Conservation (phyloP, 1,140 invertebrate species). For the Euura lappo region DNA sequence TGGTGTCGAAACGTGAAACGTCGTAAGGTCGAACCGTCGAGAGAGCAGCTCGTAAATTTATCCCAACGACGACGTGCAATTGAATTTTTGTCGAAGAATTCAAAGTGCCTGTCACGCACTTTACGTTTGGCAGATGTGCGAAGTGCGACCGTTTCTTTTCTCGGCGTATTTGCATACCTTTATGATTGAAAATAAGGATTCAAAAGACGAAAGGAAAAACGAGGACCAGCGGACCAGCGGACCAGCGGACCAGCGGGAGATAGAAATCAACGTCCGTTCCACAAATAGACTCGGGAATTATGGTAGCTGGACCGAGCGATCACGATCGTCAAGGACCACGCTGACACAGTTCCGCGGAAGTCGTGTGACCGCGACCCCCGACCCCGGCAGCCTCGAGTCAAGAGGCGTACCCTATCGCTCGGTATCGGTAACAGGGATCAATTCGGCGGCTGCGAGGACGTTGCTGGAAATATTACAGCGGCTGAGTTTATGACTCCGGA, state of each 20-base stretch:
- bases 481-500: not conserved
- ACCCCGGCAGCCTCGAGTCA: not conserved
- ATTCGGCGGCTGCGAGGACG: not conserved
- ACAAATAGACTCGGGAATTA: too few relatives aligned
- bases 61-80: not conserved
- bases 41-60: slow-evolving; percentile 4
- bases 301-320: too few relatives aligned
- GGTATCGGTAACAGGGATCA: not conserved
- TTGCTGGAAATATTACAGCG: not conserved
- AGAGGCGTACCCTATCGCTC: not conserved
- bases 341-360: not conserved
- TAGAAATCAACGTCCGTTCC: too few relatives aligned
- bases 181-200: not conserved
- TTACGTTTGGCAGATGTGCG: too few relatives aligned
- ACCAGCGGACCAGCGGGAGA: not conserved
- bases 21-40: not conserved
- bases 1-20: too few relatives aligned
- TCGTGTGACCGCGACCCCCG: not conserved
- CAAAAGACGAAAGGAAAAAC: too few relatives aligned
- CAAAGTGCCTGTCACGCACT: not conserved
- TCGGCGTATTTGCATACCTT: not conserved
- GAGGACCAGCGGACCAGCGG: not conserved
- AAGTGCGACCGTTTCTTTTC: too few relatives aligned
- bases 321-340: not conserved
- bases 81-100: not conserved